Base-by-base conservation (phyloP, 2,888 invertebrate species). In the Cephalotes varians region DNA sequence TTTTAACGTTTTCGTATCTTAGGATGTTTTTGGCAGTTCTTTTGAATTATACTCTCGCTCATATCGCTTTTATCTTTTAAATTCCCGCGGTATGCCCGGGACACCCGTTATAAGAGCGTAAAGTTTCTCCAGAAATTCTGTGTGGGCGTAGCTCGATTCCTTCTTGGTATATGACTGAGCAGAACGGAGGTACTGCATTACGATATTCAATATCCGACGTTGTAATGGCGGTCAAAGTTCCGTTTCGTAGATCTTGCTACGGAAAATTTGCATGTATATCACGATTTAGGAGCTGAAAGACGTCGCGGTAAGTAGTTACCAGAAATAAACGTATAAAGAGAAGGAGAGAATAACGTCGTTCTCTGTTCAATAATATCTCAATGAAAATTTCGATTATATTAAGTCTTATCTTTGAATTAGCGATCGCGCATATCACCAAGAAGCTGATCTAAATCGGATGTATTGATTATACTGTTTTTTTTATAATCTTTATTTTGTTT, bases 261-360 rank as follows among this genome's bases (percentile, higher is more conserved):
- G 60, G 82, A 86, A 79, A 88, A 90, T 91, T 91, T 92, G 88
- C 90, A 92, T 91, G 85, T 87, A 87, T 91, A 91, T 91, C 86
- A 88, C 84, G 90, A 88, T 90, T 91, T 89, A 87, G 80, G 82
- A 31, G 81, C 64, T 65, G 64, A 51, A 81, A 85, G 79, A 83
- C 72, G 76, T 85, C 73, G 76, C 62, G 31, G 47, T 74, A 81
- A 81, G 37, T 62, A 67, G 62, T 72, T 73, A 49, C 67, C 44
- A 54, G 71, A 74, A 73, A n/a, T 58, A 64, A 37, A 44, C 47
- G 67, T 69, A 31, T 37, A 56, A 10, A 54, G 54, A 54, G 67
- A 54, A 15, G n/a, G 28, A 40, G 40, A 15, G 37, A 12, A 3
- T 25, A 25, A 21, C 21, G 21, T 21, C 62, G 12, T 62, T 62